Base-by-base conservation (phyloP, 2,797 vertebrate species). In the Rhinatrema bivittatum region DNA sequence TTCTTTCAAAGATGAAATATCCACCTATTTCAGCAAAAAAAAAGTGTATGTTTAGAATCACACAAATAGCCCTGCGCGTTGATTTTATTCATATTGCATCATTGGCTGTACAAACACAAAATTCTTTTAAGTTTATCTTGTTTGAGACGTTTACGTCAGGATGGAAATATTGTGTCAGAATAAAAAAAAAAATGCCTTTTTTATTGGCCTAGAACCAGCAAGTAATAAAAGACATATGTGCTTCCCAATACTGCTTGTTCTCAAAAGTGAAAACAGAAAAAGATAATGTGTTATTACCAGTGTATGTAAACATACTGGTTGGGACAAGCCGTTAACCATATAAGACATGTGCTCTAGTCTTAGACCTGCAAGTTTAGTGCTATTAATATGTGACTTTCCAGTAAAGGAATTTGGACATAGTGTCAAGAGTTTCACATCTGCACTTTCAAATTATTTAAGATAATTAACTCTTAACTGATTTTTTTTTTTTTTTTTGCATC, bases 1-100 rank as follows among this genome's bases (percentile, higher is more conserved):
- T 37, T n/a, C n/a, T n/a, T 46, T 40, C 19, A 50, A 55, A 53
- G 55, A 21, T 46, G 46, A 42, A 36, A 50, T 34, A 29, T 65
- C 62, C 64, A 63, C 74, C 81, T 84, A 47, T 68, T 32, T 25
- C 30, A 36, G 26, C 50, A 62, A 64, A 69, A 4, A 70, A 44
- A 51, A n/a, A n/a, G n/a, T n/a, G n/a, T n/a, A n/a, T n/a, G n/a
- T n/a, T n/a, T n/a, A n/a, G n/a, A n/a, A n/a, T n/a, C n/a, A n/a
- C n/a, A n/a, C n/a, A n/a, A n/a, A n/a, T n/a, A n/a, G n/a, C n/a
- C n/a, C n/a, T n/a, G n/a, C n/a, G n/a, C n/a, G n/a, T n/a, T n/a
- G n/a, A n/a, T n/a, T n/a, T n/a, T n/a, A n/a, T n/a, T n/a, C n/a
- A n/a, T n/a, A n/a, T n/a, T n/a, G n/a, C n/a, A n/a, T n/a, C n/a